Evolutionary conservation across 1,140 invertebrate species (phyloP).

Genomic region (Trichoplusia ni): DNA sequence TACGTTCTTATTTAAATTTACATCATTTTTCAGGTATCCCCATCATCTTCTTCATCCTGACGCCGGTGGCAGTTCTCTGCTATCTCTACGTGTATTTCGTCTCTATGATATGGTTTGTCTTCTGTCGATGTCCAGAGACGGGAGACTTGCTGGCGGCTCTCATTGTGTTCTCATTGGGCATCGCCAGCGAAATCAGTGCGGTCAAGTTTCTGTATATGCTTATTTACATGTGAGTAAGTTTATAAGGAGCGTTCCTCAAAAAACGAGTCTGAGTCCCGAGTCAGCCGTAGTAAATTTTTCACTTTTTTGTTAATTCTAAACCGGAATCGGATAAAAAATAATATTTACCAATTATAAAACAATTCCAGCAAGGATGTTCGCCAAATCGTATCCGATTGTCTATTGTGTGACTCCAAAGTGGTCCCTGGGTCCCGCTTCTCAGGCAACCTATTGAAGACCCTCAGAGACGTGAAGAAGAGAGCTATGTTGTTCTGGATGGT

Average conservation of each 20-base stretch:
- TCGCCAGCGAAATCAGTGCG: constrained; percentile 40
- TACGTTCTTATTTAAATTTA: no score
- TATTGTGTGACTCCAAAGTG: constrained; percentile 40
- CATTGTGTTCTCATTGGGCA: constrained; percentile 41
- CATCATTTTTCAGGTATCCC: constrained; percentile 19
- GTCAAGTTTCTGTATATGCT: constrained; percentile 49
- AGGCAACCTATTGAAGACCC: constrained; percentile 38
- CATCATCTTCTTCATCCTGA: constrained; percentile 13
- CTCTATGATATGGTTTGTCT: constrained; percentile 47
- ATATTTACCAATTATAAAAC: no score
- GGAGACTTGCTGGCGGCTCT: constrained; percentile 38
- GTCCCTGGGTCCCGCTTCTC: constrained; percentile 38
- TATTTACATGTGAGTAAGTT: constrained; percentile 40
- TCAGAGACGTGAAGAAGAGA: constrained; percentile 50
- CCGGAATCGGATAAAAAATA: no score
- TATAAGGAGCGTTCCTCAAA: no score
- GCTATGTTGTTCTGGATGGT: constrained; percentile 51
- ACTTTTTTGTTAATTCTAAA: no score
- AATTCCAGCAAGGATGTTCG: constrained; percentile 44
- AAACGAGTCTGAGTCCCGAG: no score
- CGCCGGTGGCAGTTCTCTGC: background rate
- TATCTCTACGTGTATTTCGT: constrained; percentile 36
- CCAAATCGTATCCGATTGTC: constrained; percentile 40
- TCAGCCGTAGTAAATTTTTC: no score
- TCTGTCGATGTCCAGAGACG: constrained; percentile 32